Conservation (phyloP, 2,888 invertebrate genomes). For the Drosophila conformis region DNA sequence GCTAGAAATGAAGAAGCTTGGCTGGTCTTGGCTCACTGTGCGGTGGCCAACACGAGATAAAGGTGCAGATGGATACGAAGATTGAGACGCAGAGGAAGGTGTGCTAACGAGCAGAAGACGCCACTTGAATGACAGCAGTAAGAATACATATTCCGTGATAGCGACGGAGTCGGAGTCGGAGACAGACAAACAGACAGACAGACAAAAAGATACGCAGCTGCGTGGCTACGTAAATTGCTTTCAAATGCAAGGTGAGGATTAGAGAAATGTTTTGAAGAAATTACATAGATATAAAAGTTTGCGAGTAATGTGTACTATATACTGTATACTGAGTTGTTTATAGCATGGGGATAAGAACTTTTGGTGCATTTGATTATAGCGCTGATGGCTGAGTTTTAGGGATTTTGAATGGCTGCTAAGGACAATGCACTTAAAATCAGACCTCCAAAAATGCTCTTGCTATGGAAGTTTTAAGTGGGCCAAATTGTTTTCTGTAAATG, state of each 20-base stretch:
- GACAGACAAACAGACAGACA: slow-evolving; percentile 16
- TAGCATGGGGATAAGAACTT: not conserved
- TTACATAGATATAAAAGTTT: slow-evolving; percentile 69
- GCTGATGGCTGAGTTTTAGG: slow-evolving; percentile 17
- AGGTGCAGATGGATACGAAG: slow-evolving; percentile 13
- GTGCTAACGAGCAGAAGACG: slow-evolving; percentile 76
- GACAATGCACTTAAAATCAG: slow-evolving; percentile 7
- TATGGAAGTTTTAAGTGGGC: not conserved
- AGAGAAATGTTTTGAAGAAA: slow-evolving; percentile 65
- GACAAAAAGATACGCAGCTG: slow-evolving; percentile 37
- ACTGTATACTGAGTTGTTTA: not conserved
- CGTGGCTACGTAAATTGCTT: slow-evolving; percentile 71
- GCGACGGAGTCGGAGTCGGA: slow-evolving; percentile 2
- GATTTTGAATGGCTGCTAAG: slow-evolving; percentile 4
- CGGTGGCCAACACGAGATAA: slow-evolving; percentile 29
- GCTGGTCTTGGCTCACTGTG: slow-evolving; percentile 31
- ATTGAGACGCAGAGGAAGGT: slow-evolving; percentile 37
- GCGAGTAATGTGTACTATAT: slow-evolving; percentile 47
- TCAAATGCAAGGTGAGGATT: slow-evolving; percentile 76
- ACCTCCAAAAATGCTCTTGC: not conserved
- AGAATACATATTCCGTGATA: slow-evolving; percentile 47
- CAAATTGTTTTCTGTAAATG: not conserved
- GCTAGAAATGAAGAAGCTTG: slow-evolving; percentile 59
- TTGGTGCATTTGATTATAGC: slow-evolving; percentile 24
- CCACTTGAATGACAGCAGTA: slow-evolving; percentile 73